Evolutionary conservation across 2,797 vertebrate genomes (phyloP), one percentile per base, ranked within the genome.

Genomic region (Poecilia picta): DNA sequence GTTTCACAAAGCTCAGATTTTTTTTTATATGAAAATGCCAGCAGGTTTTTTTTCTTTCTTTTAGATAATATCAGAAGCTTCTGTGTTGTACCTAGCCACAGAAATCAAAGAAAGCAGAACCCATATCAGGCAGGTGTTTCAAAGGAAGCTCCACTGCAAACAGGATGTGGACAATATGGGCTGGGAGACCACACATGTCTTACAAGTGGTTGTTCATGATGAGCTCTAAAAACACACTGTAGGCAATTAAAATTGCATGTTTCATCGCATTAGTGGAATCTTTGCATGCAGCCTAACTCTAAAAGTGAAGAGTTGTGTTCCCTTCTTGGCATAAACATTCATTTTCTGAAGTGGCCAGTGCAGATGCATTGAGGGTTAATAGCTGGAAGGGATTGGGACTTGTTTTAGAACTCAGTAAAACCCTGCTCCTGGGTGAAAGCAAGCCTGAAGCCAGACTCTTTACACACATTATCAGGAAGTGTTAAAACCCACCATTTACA

Each of bases 401-500:
- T 77, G 46, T 78, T 72, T 82, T 73, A 72, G 77, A 75, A 78
- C 62, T 80, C 71, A 39, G 73, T 81, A 86, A 88, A 31, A 45
- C 75, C 64, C 33, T 78, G 84, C 73, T 81, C 64, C 74, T 81
- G 59, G 76, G 76, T 76, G 81, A 88, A 85, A 76, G 74, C 49
- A 73, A 77, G 81, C 66, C 71, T 77, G 39, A 83, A 68, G 53
- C 31, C n/a, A 87, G 80, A 64, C 74, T 62, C 57, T 55, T 51
- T 87, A 80, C 77, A 84, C 81, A 81, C 86, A 64, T 74, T 87
- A 79, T 81, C 85, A 91, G 80, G 77, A 66, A 88, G 81, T 76
- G 88, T 84, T 90, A 83, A 89, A 89, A 80, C 87, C 80, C 79
- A 80, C 76, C 78, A 80, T 89, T 91, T 89, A 85, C 77, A 87